A percentile compares a stretch with the other conserved stretches of the same genome.
Evolutionary conservation across 2,113 vertebrate genomes (phyloP).

Genomic region (Cepphus grylle): DNA sequence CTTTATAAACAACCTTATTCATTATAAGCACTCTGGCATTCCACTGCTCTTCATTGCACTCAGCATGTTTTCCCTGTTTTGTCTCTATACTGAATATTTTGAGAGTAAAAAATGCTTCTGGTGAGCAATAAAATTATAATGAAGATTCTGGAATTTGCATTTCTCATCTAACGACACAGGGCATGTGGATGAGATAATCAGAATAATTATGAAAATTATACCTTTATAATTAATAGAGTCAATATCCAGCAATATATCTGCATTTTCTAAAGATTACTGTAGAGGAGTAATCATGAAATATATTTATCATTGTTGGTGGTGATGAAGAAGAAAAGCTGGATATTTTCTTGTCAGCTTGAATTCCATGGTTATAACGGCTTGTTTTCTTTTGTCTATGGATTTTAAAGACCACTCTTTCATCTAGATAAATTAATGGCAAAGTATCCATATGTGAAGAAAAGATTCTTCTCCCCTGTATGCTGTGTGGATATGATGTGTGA

Average conservation of each 20-base stretch:
- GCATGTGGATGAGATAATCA: not conserved
- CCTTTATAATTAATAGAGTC: not conserved
- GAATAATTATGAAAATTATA: not conserved
- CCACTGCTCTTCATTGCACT: not conserved
- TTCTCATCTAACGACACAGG: not conserved
- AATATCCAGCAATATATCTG: not conserved
- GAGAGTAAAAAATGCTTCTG: not conserved
- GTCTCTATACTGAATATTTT: not conserved
- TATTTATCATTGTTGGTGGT: not conserved
- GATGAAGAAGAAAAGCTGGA: not conserved
- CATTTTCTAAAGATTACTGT: not conserved
- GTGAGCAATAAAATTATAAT: constrained; percentile 15
- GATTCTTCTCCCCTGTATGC: not conserved
- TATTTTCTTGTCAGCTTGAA: not conserved
- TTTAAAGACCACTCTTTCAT: not conserved
- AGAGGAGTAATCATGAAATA: not conserved
- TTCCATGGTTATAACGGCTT: not conserved
- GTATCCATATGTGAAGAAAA: not conserved
- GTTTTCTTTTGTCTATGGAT: not conserved
- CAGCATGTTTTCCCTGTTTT: constrained; percentile 13
- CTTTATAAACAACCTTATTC: constrained; percentile 20
- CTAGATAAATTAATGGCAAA: not conserved
- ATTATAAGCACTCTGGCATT: constrained; percentile 5
- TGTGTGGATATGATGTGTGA: not conserved
- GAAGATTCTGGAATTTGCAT: not conserved